A percentile compares a stretch with the other conserved stretches of the same genome.
phyloP scores from a whole-genome alignment of 2,113 vertebrate genomes.

The Campylomormyrus numenius region DNA sequence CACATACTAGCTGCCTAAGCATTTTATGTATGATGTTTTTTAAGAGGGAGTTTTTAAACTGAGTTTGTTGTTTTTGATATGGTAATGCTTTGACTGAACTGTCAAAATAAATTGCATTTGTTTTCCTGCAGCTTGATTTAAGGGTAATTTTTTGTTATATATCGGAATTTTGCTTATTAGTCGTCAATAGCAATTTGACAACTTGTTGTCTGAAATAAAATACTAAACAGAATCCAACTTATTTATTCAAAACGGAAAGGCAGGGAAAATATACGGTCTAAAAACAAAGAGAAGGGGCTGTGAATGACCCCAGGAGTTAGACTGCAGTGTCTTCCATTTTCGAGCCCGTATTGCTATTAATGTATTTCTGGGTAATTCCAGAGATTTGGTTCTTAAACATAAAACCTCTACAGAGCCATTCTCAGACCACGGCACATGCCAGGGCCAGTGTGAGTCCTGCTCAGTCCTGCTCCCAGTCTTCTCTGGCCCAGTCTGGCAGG shows the following conservation, averaged over 20 bases:
- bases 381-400: constrained; percentile 6
- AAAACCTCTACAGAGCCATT: constrained; percentile 6
- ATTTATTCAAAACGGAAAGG: neutral
- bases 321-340: neutral
- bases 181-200: neutral
- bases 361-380: neutral
- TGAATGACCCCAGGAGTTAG: neutral
- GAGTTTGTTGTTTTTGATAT: constrained; percentile 20
- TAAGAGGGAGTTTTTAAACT: neutral
- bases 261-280: neutral
- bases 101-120: constrained; percentile 25
- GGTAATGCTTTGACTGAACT: constrained; percentile 8
- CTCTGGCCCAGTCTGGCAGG: constrained; percentile 83
- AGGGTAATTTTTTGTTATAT: neutral
- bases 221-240: neutral
- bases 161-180: neutral
- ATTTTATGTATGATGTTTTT: constrained; percentile 11
- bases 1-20: neutral
- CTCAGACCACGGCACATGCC: constrained; percentile 8
- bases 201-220: constrained; percentile 8
- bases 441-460: neutral
- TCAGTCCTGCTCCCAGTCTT: constrained; percentile 72
- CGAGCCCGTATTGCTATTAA: neutral
- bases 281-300: neutral
- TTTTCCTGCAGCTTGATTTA: constrained; percentile 8